Conservation (phyloP, 2,113 vertebrate genomes). For the Macaca fascicularis region T2T-MFA8v1.1 NC_088390.1:33997001-33997500, state of each 20-base stretch:
- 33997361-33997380: not conserved
- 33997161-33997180: not conserved
- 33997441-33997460: not conserved
- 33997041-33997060: constrained; percentile 61
- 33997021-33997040: constrained; percentile 19
- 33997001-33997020: not conserved
- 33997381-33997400: not conserved
- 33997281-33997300: not conserved
- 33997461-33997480: not conserved
- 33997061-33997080: constrained; percentile 25
- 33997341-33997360: not conserved
- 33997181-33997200: not conserved
- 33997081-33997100: constrained; percentile 40
- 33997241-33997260: not conserved
- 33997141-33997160: not conserved
- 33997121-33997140: not conserved
- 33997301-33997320: not conserved
- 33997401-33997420: not conserved
- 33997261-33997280: not conserved
- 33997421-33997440: not conserved
- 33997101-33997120: constrained; percentile 17
- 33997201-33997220: not conserved
- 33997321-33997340: not conserved
- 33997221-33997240: not conserved
- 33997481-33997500: not conserved